Conservation (phyloP, 2,888 invertebrate species). For the Lasioglossum vierecki region DNA sequence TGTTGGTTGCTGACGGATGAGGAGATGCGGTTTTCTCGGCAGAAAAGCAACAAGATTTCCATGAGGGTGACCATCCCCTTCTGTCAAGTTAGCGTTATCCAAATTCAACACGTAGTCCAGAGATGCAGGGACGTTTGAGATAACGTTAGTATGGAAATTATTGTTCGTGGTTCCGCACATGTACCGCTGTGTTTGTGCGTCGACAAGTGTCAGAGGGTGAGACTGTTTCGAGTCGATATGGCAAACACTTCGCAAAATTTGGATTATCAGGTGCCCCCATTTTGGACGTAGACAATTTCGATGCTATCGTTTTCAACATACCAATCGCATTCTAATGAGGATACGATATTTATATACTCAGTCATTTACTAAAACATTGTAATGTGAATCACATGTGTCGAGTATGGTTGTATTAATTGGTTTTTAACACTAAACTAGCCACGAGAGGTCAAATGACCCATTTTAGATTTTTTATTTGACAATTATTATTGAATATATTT, state of each 20-base stretch:
- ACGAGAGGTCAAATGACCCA: too few relatives aligned
- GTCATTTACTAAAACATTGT: neutral
- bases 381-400: neutral
- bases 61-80: conserved; percentile 69
- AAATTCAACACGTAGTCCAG: conserved; percentile 77
- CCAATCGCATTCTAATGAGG: neutral
- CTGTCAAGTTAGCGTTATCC: conserved; percentile 79
- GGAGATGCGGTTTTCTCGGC: conserved; percentile 56
- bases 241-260: conserved; percentile 41
- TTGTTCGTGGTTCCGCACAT: conserved; percentile 66
- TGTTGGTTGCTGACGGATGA: conserved; percentile 49
- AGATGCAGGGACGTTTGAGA: conserved; percentile 68
- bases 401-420: neutral
- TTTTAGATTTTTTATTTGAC: too few relatives aligned
- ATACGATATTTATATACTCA: neutral
- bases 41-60: conserved; percentile 64
- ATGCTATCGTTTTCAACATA: neutral
- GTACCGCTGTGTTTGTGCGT: conserved; percentile 32
- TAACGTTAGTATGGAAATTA: conserved; percentile 79
- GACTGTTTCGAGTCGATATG: conserved; percentile 59
- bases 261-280: conserved; percentile 23
- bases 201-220: conserved; percentile 35
- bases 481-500: too few relatives aligned
- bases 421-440: too few relatives aligned
- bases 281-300: neutral